Conservation (phyloP, 2,797 vertebrate genomes). For the Hydrophis major region DNA sequence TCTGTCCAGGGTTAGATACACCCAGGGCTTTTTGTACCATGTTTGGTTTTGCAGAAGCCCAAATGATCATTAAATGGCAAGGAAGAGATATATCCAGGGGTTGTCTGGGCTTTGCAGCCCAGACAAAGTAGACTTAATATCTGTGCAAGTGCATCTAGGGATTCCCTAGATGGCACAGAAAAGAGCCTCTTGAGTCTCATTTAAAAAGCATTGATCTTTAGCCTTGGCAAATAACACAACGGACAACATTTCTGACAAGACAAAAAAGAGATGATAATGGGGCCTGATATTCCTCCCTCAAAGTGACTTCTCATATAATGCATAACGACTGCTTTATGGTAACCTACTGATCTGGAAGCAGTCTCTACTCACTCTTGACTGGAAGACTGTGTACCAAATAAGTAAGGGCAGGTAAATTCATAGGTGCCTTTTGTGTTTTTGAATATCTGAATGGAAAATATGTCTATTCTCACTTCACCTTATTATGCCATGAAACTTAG, state of each 20-base stretch:
- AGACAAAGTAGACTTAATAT: not conserved
- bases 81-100: not conserved
- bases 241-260: not conserved
- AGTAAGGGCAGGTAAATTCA: not conserved
- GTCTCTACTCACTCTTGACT: not conserved
- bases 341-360: not conserved
- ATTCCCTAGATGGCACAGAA: not conserved
- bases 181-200: not conserved
- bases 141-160: not conserved
- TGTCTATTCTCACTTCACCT: not conserved
- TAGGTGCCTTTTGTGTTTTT: not conserved
- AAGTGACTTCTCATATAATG: not conserved
- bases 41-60: not conserved
- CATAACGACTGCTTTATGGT: not conserved
- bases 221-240: not conserved
- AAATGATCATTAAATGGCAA: not conserved
- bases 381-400: not conserved
- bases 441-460: not conserved
- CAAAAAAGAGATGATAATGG: too few relatives aligned
- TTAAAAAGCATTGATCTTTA: not conserved
- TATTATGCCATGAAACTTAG: not conserved
- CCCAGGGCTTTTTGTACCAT: not conserved
- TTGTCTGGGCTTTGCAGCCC: not conserved
- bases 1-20: not conserved
- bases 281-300: not conserved